Evolutionary conservation across 2,888 invertebrate genomes (phyloP).

Genomic region (Byasa hedistus): DNA sequence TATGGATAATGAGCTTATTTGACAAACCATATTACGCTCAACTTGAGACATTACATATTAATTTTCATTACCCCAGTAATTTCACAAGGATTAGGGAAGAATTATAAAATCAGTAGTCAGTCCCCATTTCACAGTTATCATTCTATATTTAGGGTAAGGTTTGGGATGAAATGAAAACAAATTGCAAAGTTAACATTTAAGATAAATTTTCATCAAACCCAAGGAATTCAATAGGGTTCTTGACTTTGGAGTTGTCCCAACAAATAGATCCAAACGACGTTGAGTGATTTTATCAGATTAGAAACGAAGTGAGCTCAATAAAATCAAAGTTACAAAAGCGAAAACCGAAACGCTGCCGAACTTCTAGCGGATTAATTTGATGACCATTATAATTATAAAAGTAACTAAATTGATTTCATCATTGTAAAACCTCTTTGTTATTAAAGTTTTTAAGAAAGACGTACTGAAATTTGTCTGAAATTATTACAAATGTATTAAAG

Average conservation of each 20-base stretch:
- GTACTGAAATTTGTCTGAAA: too few species aligned
- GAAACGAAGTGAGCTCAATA: neutral
- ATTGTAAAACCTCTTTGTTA: too few species aligned
- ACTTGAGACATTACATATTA: too few species aligned
- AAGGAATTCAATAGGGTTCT: neutral
- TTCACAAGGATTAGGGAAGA: too few species aligned
- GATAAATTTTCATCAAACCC: neutral
- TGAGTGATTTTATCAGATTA: constrained; percentile 6
- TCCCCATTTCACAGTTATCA: too few species aligned
- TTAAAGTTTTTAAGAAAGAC: too few species aligned
- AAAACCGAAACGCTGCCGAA: neutral
- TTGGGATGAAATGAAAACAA: neutral
- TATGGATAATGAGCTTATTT: too few species aligned
- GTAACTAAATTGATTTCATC: neutral
- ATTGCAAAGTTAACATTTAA: neutral
- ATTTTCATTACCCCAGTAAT: too few species aligned
- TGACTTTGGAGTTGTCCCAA: constrained; percentile 3
- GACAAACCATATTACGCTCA: too few species aligned
- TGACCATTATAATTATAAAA: neutral
- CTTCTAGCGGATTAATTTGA: neutral
- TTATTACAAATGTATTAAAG: too few species aligned
- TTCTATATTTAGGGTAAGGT: neutral
- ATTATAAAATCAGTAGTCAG: too few species aligned
- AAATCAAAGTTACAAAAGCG: constrained; percentile 1
- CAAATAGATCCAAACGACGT: neutral